Percentiles rank a stretch among this genome's conserved stretches.
Evolutionary conservation across 2,888 invertebrate genomes (phyloP).

Genomic region (Falcaria lacertinaria): DNA sequence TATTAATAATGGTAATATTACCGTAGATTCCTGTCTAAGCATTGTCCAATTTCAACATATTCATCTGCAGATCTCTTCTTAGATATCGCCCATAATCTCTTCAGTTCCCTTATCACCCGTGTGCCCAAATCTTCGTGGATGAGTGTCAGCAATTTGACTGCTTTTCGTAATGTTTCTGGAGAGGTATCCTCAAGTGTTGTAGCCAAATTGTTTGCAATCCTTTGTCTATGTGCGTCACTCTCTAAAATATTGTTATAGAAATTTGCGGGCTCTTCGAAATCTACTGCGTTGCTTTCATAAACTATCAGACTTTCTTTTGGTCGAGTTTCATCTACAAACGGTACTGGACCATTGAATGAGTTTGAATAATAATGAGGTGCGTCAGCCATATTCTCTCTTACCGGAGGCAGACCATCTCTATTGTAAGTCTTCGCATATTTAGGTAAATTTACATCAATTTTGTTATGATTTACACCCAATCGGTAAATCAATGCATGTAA

Average conservation of each 20-base stretch:
- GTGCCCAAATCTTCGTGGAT: constrained; percentile 86
- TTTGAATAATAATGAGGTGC: constrained; percentile 97
- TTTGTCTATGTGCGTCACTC: constrained; percentile 21
- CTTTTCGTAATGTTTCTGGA: constrained; percentile 76
- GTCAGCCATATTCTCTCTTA: constrained; percentile 87
- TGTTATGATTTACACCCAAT: constrained; percentile 48
- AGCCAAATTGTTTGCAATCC: constrained; percentile 17
- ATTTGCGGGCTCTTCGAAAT: constrained; percentile 80
- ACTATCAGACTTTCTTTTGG: constrained; percentile 32
- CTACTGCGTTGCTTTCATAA: constrained; percentile 35
- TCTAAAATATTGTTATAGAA: constrained; percentile 82
- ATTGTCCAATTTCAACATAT: constrained; percentile 8
- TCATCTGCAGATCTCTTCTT: constrained; percentile 1
- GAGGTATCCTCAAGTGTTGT: constrained; percentile 6
- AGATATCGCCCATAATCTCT: not conserved
- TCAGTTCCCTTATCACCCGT: constrained; percentile 60
- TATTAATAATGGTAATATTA: not conserved
- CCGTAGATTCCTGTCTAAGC: constrained; percentile 7
- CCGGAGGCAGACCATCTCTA: constrained; percentile 80
- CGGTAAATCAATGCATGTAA: constrained; percentile 51
- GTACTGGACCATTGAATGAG: constrained; percentile 91
- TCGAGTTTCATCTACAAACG: constrained; percentile 67
- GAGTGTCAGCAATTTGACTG: constrained; percentile 86
- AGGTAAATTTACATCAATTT: constrained; percentile 48
- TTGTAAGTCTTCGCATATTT: constrained; percentile 40